Conservation (phyloP, 1,140 invertebrate species). For the Ceratina calcarata region DNA sequence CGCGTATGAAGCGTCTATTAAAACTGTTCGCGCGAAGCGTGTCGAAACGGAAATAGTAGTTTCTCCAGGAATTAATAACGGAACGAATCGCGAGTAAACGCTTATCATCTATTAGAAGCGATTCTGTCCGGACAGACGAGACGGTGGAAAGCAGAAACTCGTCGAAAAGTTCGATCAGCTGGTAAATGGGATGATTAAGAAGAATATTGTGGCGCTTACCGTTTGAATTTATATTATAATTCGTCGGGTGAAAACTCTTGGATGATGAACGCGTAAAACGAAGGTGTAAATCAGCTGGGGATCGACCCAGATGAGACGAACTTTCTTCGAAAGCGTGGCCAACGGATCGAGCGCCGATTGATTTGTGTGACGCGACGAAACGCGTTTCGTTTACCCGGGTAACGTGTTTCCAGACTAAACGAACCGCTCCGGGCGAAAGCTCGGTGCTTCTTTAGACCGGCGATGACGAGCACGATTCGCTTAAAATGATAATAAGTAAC, state of each 20-base stretch:
- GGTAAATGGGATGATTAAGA: not conserved
- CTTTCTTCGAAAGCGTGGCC: conserved; percentile 28
- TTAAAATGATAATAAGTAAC: conserved; percentile 34
- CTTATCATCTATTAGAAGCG: not conserved
- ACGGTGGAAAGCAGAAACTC: not conserved
- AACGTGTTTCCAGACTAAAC: conserved; percentile 36
- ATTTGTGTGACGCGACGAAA: conserved; percentile 42
- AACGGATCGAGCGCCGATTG: conserved; percentile 18
- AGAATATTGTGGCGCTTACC: not conserved
- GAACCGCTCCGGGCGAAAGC: not conserved
- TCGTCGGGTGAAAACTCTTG: not conserved
- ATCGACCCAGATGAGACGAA: conserved; percentile 6
- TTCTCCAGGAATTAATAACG: not conserved
- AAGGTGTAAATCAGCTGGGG: not conserved
- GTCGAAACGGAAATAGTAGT: too few species aligned
- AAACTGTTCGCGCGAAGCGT: too few species aligned
- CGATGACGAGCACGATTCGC: conserved; percentile 5
- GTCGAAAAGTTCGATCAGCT: not conserved
- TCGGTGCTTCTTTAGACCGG: not conserved
- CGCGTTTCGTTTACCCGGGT: conserved; percentile 3
- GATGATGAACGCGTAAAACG: conserved; percentile 18
- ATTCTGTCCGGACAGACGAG: too few species aligned
- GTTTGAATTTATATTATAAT: too few species aligned
- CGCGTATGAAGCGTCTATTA: too few species aligned
- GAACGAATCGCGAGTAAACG: not conserved